Base-by-base conservation (phyloP, 2,797 vertebrate species). In the Tokudaia muenninki region DNA sequence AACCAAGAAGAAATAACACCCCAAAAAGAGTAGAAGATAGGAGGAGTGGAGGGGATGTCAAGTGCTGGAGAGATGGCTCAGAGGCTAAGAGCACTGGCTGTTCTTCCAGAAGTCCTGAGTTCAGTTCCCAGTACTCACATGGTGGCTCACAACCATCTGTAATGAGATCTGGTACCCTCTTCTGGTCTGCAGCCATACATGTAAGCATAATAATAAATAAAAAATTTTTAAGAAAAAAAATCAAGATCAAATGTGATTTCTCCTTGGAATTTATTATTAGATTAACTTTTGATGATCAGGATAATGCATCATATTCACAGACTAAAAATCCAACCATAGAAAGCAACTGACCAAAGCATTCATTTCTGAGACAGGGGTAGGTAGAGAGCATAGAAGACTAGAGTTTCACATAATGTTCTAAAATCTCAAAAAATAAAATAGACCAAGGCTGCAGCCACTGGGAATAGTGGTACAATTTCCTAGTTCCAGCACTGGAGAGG, bases 271-370 rank as follows among this genome's bases (percentile, higher is more conserved):
- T 55, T 31, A 22, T 74, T 7, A 47, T 79, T 80, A 12, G 22
- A 72, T 96, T 87, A 75, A 90, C 72, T 80, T 97, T 91, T 89
- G 16, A 34, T 94, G 65, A 44, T 80, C 41, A 59, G 1, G 29
- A 3, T 78, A 82, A 74, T 57, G 79, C 57, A 63, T 44, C 29
- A 37, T n/a, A 52, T 8, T 94, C 89, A 84, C 44, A 95, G 70
- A 44, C 12, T 0, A 80, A 91, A 79, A 94, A 61, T 77, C 75
- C 29, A 13, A 29, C 75, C 75, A 47, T 7, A 47, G 44, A 77
- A 47, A 77, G 21, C 44, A 63, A 41, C 59, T 65, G 82, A 47
- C 82, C 10, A 47, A 65, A 19, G 16, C 41, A 65, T 65, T 31
- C 41, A 4, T 65, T 31, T 84, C 59, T 83, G 22, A 82, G 55